Evolutionary conservation across 2,888 invertebrate species (phyloP).

Genomic region (Cryptophagus acutangulus): DNA sequence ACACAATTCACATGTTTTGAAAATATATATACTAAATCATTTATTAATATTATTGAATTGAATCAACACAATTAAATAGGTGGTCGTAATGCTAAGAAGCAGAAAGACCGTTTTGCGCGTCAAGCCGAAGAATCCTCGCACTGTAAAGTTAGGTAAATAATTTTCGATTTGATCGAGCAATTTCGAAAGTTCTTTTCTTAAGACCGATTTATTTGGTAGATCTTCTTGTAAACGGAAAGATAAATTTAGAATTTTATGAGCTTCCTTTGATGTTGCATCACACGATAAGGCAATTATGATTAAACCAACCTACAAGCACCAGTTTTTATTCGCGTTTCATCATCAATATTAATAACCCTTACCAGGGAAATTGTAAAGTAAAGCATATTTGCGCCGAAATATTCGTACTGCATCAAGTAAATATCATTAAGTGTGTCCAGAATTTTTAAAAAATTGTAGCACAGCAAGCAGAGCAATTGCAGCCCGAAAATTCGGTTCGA

Average conservation of each 20-base stretch:
- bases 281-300: background rate
- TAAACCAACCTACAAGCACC: no score
- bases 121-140: background rate
- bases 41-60: no score
- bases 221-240: background rate
- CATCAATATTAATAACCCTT: background rate
- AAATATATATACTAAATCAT: constrained; percentile 5
- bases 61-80: background rate
- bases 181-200: background rate
- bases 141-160: background rate
- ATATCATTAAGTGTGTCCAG: background rate
- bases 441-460: background rate
- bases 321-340: no score
- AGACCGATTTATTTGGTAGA: background rate
- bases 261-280: background rate
- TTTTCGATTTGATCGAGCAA: background rate
- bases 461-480: background rate
- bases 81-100: background rate
- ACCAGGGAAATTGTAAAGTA: background rate
- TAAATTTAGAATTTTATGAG: background rate
- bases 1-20: background rate
- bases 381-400: background rate
- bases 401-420: background rate
- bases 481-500: background rate
- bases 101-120: background rate